Base-by-base conservation (phyloP, 2,888 invertebrate genomes). In the Trichacis sp. region DNA sequence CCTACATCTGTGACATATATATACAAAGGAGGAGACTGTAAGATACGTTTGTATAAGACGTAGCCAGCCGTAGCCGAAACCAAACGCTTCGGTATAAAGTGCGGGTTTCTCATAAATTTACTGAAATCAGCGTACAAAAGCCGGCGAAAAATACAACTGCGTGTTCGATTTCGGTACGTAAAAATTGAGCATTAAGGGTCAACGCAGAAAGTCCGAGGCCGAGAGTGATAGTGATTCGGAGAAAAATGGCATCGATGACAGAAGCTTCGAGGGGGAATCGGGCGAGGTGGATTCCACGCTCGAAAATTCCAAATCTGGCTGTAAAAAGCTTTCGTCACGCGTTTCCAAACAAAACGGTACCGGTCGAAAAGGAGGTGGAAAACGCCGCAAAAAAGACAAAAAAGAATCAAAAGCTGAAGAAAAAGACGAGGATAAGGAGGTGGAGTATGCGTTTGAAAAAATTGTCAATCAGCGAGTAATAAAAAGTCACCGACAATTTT, bases 401-500 rank as follows among this genome's bases (percentile, higher is more conserved):
- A 67, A 61, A 15, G 18, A 48, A 0, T 56, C 60, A 76, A 85
- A 81, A 74, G 30, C 56, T 2, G 54, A 65, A 1, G 56, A 63
- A 4, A 24, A 24, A 3, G 24, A 24, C 8, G 24, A 24, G 8
- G 24, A 33, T 11, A 9, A n/a, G n/a, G n/a, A n/a, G 2, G 70
- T 67, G 12, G 71, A 72, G 55, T 71, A 71, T 50, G 71, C 72
- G 49, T 93, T 93, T 1, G 91, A 93, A 69, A 89, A 89, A 74
- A 87, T 93, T 17, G 81, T 93, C 11, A 91, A 89, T 68, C 89
- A 91, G 9, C 92, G 92, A 78, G 88, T 87, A 46, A 88, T 90
- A 6, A 89, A 88, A 74, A 91, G 92, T 1, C 88, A 89, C 51
- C 85, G 89, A 1, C 90, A 90, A 74, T 93, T 90, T 78, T 84